Evolutionary conservation across 2,797 vertebrate species (phyloP).

Genomic region (Rhinichthys osculus): DNA sequence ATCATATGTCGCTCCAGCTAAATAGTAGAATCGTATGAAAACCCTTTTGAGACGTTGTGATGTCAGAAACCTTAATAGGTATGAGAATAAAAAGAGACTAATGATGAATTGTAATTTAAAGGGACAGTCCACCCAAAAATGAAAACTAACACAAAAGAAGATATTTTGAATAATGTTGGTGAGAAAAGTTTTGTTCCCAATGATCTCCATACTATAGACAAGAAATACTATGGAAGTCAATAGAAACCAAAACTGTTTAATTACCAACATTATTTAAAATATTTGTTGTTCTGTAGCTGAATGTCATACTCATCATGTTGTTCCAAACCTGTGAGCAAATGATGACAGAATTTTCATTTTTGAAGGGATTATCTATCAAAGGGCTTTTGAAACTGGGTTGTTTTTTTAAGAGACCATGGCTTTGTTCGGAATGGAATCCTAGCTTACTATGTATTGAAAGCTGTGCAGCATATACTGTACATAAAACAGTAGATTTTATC

Average conservation of each 20-base stretch:
- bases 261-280: neutral
- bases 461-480: neutral
- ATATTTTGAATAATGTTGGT: neutral
- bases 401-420: neutral
- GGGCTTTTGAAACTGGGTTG: neutral
- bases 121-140: neutral
- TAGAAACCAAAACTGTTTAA: neutral
- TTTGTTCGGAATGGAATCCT: neutral
- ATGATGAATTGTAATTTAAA: neutral
- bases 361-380: neutral
- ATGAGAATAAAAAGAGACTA: neutral
- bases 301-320: neutral
- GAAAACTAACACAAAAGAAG: neutral
- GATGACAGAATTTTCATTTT: neutral
- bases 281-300: neutral
- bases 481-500: neutral
- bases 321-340: neutral
- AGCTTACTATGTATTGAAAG: neutral
- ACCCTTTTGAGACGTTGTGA: neutral
- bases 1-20: neutral
- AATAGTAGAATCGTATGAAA: neutral
- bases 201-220: neutral
- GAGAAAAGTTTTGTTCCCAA: neutral
- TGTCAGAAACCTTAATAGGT: neutral
- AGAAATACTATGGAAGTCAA: neutral